A percentile compares a stretch with the other conserved stretches of the same genome.
These are phyloP conservation scores for Craterocephalus amniculus DNA, from an alignment of 2,797 vertebrate genomes.

Conservation along the genomic window DNA sequence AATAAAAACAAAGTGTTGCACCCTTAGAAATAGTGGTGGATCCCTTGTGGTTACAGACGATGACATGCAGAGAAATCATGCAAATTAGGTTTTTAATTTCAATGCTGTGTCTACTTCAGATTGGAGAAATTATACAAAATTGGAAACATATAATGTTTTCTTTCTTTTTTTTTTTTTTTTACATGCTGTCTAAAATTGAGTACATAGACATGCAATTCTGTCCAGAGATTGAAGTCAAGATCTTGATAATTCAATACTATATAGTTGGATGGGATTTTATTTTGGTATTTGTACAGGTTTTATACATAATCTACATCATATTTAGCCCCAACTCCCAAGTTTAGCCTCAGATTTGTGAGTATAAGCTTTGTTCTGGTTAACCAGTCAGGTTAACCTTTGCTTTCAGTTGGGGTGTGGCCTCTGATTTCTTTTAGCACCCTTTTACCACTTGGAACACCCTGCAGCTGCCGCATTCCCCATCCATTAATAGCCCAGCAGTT, in stretches of 20 bases:
- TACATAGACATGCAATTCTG: too few species aligned
- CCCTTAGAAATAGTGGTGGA: neutral
- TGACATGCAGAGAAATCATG: neutral
- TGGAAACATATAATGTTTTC: neutral
- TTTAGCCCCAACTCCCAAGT: slow-evolving; percentile 2
- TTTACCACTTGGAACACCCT: slow-evolving; percentile 68
- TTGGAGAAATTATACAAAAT: too few species aligned
- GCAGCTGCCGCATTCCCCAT: slow-evolving; percentile 47
- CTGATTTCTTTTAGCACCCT: slow-evolving; percentile 54
- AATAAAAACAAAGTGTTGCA: neutral
- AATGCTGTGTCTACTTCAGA: neutral
- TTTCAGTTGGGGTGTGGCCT: slow-evolving; percentile 36
- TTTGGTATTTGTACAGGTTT: neutral
- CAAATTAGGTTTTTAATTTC: neutral
- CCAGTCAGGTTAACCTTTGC: slow-evolving; percentile 37
- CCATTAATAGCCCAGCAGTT: slow-evolving; percentile 48
- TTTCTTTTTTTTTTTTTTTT: too few species aligned
- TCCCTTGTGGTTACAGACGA: neutral
- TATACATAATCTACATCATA: neutral
- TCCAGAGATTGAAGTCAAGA: too few species aligned
- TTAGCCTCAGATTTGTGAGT: slow-evolving; percentile 10
- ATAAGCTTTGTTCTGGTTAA: slow-evolving; percentile 21
- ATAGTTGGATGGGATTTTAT: neutral
- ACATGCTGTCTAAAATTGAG: too few species aligned
- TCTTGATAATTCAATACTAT: neutral